A percentile compares a stretch with the other conserved stretches of the same genome.
These are phyloP conservation scores for Camponotus fellah DNA, from an alignment of 2,888 invertebrate species.

Conservation along the genomic window DNA sequence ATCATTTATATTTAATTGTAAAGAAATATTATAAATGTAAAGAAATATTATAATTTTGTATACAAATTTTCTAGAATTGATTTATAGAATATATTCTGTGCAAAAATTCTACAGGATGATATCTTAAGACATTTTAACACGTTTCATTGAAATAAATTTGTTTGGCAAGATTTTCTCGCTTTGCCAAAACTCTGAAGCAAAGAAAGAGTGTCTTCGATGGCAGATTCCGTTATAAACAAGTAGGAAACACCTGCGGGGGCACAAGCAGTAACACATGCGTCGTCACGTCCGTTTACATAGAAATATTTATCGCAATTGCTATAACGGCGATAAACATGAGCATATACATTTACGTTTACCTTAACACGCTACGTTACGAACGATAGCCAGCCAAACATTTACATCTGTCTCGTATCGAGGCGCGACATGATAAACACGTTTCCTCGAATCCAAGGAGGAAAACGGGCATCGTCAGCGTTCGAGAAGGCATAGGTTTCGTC, in stretches of 20 bases:
- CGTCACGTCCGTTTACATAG: constrained; percentile 38
- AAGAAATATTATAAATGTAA: too few species aligned
- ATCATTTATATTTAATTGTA: not conserved
- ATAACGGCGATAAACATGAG: constrained; percentile 43
- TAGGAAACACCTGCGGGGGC: constrained; percentile 43
- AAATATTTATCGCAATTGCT: constrained; percentile 50
- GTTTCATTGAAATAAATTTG: not conserved
- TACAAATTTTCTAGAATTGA: not conserved
- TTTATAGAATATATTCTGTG: not conserved
- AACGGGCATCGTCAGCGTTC: constrained; percentile 37
- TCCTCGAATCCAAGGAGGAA: constrained; percentile 42
- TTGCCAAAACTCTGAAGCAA: not conserved
- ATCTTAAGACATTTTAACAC: not conserved
- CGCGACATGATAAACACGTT: constrained; percentile 48
- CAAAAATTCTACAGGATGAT: not conserved
- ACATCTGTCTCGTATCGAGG: constrained; percentile 50
- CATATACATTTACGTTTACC: constrained; percentile 45
- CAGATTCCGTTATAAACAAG: constrained; percentile 30
- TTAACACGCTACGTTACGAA: constrained; percentile 46
- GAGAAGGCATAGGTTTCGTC: constrained; percentile 25
- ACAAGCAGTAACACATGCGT: constrained; percentile 3
- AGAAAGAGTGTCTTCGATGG: constrained; percentile 27
- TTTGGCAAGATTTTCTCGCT: not conserved
- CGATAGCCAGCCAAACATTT: constrained; percentile 52
- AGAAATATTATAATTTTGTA: constrained; percentile 1